Percentiles rank a stretch among this genome's conserved stretches.
phyloP scores from a whole-genome alignment of 2,797 vertebrate genomes.

The Lepus oiostolus region DNA sequence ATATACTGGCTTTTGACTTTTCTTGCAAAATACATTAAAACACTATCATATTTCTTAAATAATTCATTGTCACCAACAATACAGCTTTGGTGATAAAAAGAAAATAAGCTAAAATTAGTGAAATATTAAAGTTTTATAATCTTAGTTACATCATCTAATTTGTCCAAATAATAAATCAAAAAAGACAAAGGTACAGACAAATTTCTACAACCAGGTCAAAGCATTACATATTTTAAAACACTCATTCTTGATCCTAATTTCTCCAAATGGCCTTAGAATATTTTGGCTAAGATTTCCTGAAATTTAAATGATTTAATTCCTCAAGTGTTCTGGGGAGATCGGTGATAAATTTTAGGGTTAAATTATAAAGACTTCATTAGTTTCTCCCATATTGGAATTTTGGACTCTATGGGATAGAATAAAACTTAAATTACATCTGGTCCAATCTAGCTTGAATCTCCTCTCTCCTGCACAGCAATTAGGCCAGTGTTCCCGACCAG shows the following conservation, averaged over 20 bases:
- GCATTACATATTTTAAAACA: background rate
- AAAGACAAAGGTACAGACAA: background rate
- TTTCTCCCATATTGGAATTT: slow-evolving; percentile 16
- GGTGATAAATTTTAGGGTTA: background rate
- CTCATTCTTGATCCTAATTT: background rate
- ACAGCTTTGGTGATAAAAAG: background rate
- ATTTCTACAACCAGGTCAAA: background rate
- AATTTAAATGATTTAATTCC: slow-evolving; percentile 53
- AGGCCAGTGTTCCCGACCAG: background rate
- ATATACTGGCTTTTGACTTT: background rate
- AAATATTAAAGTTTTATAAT: background rate
- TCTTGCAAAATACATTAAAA: slow-evolving; percentile 19
- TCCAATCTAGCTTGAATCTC: background rate
- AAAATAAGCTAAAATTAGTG: background rate
- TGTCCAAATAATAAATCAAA: slow-evolving; percentile 44
- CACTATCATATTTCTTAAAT: slow-evolving; percentile 31
- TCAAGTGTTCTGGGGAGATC: background rate
- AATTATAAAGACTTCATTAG: background rate
- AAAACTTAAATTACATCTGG: background rate
- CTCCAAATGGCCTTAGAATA: background rate
- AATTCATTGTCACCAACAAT: background rate
- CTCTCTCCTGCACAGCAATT: background rate
- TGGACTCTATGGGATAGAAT: background rate
- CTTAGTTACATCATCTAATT: slow-evolving; percentile 5
- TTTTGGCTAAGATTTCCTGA: background rate